Conservation (phyloP, 92 coral and sea anemone species). For the Plumapathes pennacea region DNA sequence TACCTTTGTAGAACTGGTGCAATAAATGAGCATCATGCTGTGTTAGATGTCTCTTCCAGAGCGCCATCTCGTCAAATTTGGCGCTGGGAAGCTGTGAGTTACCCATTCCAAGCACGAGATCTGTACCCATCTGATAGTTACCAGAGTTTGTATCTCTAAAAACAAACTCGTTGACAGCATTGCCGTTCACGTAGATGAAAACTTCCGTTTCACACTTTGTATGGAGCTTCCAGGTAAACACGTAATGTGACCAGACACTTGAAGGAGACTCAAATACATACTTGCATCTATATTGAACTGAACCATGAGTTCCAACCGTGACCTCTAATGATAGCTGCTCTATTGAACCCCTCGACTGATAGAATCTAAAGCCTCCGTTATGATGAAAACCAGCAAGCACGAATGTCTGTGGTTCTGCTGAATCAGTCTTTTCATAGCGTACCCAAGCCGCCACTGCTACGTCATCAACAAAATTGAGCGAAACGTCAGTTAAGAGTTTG, state of each 20-base stretch:
- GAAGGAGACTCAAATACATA: slow-evolving; percentile 1
- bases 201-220: too few species aligned
- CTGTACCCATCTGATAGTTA: too few species aligned
- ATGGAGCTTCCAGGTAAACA: slow-evolving; percentile 4
- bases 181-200: too few species aligned
- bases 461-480: neutral
- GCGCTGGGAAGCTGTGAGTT: slow-evolving; percentile 20
- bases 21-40: neutral
- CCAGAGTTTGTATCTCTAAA: too few species aligned
- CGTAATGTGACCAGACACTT: slow-evolving; percentile 4
- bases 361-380: slow-evolving; percentile 3
- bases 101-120: too few species aligned
- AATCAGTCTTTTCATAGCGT: neutral
- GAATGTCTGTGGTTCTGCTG: slow-evolving; percentile 10
- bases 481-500: neutral
- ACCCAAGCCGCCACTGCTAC: slow-evolving; percentile 5
- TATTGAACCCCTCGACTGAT: slow-evolving; percentile 6
- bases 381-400: slow-evolving; percentile 9
- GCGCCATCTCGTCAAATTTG: slow-evolving; percentile 7
- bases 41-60: neutral
- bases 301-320: neutral
- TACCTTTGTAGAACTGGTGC: slow-evolving; percentile 18
- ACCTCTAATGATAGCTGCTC: slow-evolving; percentile 7
- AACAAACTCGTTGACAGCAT: too few species aligned
- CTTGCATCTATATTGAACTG: neutral